Base-by-base conservation (phyloP, 2,888 invertebrate species). In the Agonopterix heracliana region DNA sequence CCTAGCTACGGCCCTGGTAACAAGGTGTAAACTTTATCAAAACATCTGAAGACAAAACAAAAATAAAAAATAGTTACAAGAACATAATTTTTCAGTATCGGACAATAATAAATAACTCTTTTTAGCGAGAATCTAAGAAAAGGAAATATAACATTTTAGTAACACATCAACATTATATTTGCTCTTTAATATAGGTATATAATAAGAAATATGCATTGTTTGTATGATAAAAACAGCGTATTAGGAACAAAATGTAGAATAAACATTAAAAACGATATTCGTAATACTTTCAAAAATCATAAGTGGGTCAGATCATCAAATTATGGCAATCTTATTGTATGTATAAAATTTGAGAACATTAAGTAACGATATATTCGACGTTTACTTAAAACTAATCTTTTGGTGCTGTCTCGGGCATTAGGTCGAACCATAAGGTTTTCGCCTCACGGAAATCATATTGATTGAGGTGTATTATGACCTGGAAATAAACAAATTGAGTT, bases 381-480 rank as follows among this genome's bases (percentile, higher is more conserved):
- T 52, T 48, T 12, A 44, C 49, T 48, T 42, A 47, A 34, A 9
- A 36, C 57, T 80, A 86, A 62, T 87, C 85, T 65, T 74, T 73
- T 5, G 81, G 78, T 38, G 78, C 59, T 3, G 74, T 63, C 73
- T 91, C 92, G 3, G 92, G 92, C 69, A 91, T 78, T 45, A 94
- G 80, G 63, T 94, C 93, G 64, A 91, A 93, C 95, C 95, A 95
- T 59, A 91, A 84, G 2, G 94, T 94, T 57, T 90, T 82, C 1
- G 93, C 91, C 71, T 93, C 92, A 9, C 91, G 90, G 56, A 93
- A 84, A 67, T 94, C 93, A 49, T 93, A 86, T 55, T 92, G 90
- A 50, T 90, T 89, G 48, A 95, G 84, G 66, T 91, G 90, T 40
- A 94, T 82, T 45, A 92, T 79, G 2, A 93, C 90, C 90, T 93